Evolutionary conservation across 1,140 invertebrate genomes (phyloP), one percentile per base, ranked within the genome.

Genomic region (Uloborus diversus): DNA sequence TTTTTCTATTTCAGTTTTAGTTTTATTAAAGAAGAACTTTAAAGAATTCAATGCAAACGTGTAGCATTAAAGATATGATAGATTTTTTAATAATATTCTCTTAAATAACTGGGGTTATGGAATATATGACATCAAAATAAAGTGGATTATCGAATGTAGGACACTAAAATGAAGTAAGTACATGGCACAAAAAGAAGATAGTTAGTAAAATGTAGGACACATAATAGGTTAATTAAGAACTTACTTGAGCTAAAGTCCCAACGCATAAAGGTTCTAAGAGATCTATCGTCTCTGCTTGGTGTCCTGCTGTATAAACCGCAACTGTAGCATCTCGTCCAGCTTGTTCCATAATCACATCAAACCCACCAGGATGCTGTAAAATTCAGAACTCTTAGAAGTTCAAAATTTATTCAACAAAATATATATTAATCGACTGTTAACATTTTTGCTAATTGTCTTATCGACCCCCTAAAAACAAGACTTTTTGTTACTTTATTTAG

Each of bases 321-420:
- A 94, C 87, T 2, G 93, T 96, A 0, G 93, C 94, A 85, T 97
- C 96, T 4, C 92, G 88, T 1, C 96, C 96, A 0, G 94, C 94
- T 84, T 95, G 91, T 83, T 97, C 95, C 80, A 95, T 83, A 42
- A 97, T 89, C 1, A 96, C 89, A 30, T 96, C 94, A 2, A 89
- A 88, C 3, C 95, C 95, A 32, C 95, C 95, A 0, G 95, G 94
- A 88, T 97, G 95, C 88, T 93, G 85, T 5, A 86, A 85, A 81
- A 75, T 83, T 82, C 83, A 84, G 82, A 23, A 11, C 14, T 70
- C 4, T 32, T 28, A 23, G 27, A 51, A 33, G 0, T 2, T 13
- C 9, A 42, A 17, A 13, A 42, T 42, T 57, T 57, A 57, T 7
- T 1, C 53, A 57, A 20, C 11, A 17, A 20, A 57, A 57, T n/a